phyloP scores from a whole-genome alignment of 2,888 invertebrate species.

The Formica aserva region DNA sequence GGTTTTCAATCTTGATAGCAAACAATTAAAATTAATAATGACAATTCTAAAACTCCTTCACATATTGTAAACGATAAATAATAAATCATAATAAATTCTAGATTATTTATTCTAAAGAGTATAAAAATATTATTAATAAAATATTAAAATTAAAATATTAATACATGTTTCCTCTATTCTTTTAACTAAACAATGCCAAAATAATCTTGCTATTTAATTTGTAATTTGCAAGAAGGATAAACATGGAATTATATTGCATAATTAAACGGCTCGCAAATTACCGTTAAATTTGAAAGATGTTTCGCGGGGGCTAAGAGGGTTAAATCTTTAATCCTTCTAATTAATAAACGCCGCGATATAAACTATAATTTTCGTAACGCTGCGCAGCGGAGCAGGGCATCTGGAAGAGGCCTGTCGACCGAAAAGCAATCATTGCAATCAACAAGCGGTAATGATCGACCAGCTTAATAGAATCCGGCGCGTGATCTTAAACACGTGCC shows the following conservation, averaged over 20 bases:
- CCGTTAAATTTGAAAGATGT: not conserved
- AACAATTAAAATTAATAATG: not conserved
- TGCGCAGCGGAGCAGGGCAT: not conserved
- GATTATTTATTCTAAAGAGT: not conserved
- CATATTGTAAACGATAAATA: not conserved
- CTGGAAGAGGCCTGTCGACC: conserved; percentile 27
- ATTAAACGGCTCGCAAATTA: not conserved
- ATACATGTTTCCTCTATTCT: not conserved
- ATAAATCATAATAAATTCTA: not conserved
- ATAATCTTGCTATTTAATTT: conserved; percentile 17
- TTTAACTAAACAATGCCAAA: not conserved
- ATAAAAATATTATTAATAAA: not conserved
- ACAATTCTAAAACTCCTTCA: not conserved
- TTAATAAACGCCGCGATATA: conserved; percentile 22
- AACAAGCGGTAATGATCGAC: conserved; percentile 43
- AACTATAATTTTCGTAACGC: conserved; percentile 42
- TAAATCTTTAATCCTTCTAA: conserved; percentile 32
- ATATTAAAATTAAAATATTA: not conserved
- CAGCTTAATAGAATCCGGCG: conserved; percentile 65
- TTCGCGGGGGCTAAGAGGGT: conserved; percentile 18
- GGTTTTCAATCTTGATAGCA: not conserved
- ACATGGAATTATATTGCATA: not conserved
- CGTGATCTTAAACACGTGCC: conserved; percentile 68
- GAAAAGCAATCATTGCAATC: conserved; percentile 54
- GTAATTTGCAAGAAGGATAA: not conserved